Conservation (phyloP, 2,888 invertebrate species). For the Melinopterus prodromus region DNA sequence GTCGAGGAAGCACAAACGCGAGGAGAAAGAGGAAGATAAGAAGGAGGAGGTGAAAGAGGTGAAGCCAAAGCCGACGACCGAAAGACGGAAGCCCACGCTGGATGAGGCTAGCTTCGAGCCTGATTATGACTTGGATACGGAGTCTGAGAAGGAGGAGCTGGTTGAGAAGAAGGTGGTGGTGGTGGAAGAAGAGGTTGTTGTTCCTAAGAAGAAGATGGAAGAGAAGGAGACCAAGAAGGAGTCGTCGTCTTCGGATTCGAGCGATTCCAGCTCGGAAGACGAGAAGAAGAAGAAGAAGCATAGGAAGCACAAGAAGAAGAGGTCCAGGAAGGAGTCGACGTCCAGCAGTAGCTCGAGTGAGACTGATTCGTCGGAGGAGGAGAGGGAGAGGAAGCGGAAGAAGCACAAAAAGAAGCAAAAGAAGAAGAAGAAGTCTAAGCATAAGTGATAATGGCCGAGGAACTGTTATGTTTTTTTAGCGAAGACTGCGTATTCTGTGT, state of each 20-base stretch:
- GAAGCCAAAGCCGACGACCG: constrained; percentile 46
- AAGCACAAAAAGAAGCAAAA: constrained; percentile 76
- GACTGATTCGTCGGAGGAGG: constrained; percentile 70
- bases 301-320: constrained; percentile 63
- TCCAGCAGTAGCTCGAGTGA: constrained; percentile 72
- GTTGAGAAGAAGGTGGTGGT: constrained; percentile 39
- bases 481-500: background rate
- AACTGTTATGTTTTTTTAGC: background rate
- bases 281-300: constrained; percentile 56
- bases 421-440: constrained; percentile 76
- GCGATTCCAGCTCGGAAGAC: constrained; percentile 56
- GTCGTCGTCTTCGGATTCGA: constrained; percentile 58
- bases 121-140: constrained; percentile 76
- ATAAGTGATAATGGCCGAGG: constrained; percentile 36
- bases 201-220: constrained; percentile 47
- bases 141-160: constrained; percentile 65
- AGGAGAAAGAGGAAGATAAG: constrained; percentile 51
- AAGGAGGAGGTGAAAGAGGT: constrained; percentile 53
- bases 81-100: constrained; percentile 70
- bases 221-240: constrained; percentile 53
- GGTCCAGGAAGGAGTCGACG: constrained; percentile 68
- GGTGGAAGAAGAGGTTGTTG: constrained; percentile 46
- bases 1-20: constrained; percentile 49
- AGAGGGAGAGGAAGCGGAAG: constrained; percentile 73
- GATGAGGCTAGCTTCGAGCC: constrained; percentile 80